These are phyloP conservation scores for Catagonus wagneri DNA, from an alignment of 2,113 vertebrate genomes.

Conservation along the genomic window DNA sequence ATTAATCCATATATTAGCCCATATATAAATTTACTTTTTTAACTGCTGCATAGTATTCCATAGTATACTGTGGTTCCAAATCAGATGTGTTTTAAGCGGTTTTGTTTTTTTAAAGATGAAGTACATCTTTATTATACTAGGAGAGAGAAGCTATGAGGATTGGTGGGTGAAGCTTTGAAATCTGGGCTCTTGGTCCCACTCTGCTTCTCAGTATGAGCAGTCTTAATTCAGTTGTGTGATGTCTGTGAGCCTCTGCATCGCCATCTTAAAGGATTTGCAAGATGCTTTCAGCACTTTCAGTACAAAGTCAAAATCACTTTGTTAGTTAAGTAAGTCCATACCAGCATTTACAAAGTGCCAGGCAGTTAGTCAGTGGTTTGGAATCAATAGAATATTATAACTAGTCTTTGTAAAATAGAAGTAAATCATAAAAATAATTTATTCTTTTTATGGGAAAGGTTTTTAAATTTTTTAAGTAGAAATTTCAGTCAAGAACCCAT, in stretches of 20 bases:
- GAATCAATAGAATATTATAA: neutral
- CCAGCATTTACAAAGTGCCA: neutral
- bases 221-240: neutral
- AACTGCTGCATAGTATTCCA: neutral
- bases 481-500: neutral
- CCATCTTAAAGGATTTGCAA: neutral
- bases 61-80: neutral
- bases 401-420: conserved; percentile 46
- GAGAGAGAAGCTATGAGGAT: neutral
- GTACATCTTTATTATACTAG: neutral
- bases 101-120: neutral
- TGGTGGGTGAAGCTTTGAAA: conserved; percentile 26
- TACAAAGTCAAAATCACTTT: neutral
- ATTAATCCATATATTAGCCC: neutral
- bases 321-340: neutral
- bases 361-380: neutral
- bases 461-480: neutral
- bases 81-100: neutral
- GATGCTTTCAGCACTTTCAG: neutral
- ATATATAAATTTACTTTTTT: neutral
- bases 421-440: conserved; percentile 3
- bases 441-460: neutral
- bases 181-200: neutral
- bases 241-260: neutral
- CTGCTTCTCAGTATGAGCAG: neutral